Conservation (phyloP, 2,888 invertebrate genomes). For the Lissonota sp. region DNA sequence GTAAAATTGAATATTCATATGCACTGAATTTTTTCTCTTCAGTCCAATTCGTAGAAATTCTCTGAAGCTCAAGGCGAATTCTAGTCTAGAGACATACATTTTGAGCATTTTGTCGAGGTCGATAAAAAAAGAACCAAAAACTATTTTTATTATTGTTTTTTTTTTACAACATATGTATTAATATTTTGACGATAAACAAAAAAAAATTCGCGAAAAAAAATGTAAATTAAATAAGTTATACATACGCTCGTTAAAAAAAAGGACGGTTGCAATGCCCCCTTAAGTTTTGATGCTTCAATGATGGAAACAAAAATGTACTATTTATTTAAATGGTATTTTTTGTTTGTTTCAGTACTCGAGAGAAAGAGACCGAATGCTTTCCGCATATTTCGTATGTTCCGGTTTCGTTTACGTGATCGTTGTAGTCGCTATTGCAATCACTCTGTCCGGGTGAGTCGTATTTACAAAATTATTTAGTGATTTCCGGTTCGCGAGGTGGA, state of each 20-base stretch:
- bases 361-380: slow-evolving; percentile 94
- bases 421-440: slow-evolving; percentile 88
- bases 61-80: too few species aligned
- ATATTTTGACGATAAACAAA: not conserved
- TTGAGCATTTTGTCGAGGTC: too few species aligned
- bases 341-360: slow-evolving; percentile 88
- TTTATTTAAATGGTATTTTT: too few species aligned
- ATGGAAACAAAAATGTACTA: too few species aligned
- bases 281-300: too few species aligned
- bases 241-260: too few species aligned
- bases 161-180: not conserved
- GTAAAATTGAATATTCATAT: not conserved
- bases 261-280: too few species aligned
- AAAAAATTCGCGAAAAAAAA: not conserved
- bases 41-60: not conserved
- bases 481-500: slow-evolving; percentile 1
- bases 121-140: slow-evolving; percentile 5
- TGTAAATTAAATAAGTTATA: not conserved
- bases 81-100: too few species aligned
- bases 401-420: slow-evolving; percentile 90
- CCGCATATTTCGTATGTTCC: slow-evolving; percentile 93
- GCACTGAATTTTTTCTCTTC: not conserved
- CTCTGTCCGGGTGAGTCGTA: slow-evolving; percentile 87
- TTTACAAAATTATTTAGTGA: slow-evolving; percentile 22
- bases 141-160: not conserved